A percentile compares a stretch with the other conserved stretches of the same genome.
Evolutionary conservation across 2,797 vertebrate genomes (phyloP).

Genomic region (Limosa lapponica): DNA sequence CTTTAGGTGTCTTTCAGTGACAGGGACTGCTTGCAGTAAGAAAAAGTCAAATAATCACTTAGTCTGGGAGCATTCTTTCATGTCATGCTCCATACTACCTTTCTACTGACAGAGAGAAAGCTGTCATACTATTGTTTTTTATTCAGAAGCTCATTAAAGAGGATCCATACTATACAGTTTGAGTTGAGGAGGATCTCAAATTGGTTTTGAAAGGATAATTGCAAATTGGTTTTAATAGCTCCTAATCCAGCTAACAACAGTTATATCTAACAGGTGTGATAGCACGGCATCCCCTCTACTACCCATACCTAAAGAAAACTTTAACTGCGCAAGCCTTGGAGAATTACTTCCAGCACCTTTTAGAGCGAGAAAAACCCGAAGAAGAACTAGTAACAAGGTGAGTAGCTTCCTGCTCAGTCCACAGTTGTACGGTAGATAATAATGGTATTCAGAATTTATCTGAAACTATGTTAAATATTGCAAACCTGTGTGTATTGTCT

Average conservation of each 20-base stretch:
- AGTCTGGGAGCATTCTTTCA: not conserved
- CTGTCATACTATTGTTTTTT: not conserved
- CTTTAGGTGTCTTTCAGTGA: not conserved
- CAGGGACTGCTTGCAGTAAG: not conserved
- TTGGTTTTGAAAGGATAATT: not conserved
- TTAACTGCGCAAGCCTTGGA: slow-evolving; percentile 83
- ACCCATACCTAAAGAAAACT: slow-evolving; percentile 87
- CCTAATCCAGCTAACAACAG: not conserved
- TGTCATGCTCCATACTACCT: not conserved
- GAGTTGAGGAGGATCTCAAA: not conserved
- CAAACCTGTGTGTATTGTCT: not conserved
- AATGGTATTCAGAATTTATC: not conserved
- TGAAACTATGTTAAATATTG: not conserved
- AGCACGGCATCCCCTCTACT: slow-evolving; percentile 85
- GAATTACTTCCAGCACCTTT: slow-evolving; percentile 85
- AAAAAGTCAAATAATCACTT: not conserved
- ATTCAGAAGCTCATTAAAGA: slow-evolving; percentile 24
- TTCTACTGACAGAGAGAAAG: not conserved
- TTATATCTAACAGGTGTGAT: slow-evolving; percentile 80
- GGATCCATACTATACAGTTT: not conserved
- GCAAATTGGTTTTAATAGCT: not conserved
- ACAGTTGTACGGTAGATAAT: not conserved
- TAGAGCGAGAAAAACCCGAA: slow-evolving; percentile 63
- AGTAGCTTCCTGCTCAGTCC: not conserved
- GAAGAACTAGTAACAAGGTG: slow-evolving; percentile 75